Evolutionary conservation across 2,888 invertebrate species (phyloP), one percentile per base, ranked within the genome.

Genomic region (Bembecia ichneumoniformis): DNA sequence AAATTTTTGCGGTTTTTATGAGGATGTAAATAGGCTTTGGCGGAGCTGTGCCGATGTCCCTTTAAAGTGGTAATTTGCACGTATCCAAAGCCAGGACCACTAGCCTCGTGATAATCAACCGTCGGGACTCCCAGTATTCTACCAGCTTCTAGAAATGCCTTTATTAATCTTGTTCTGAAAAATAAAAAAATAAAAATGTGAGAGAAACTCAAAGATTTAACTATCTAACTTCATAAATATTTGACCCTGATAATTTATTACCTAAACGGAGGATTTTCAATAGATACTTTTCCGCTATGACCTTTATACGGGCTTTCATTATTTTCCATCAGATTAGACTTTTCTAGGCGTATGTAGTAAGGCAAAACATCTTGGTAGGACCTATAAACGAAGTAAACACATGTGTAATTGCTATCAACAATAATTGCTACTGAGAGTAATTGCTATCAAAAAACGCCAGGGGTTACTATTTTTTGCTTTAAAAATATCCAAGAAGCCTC

Each of bases 1-100:
- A 93, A 71, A 66, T 93, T 93, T n/a, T 63, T 64, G 20, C 91
- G 73, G 4, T 71, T 55, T 43, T 77, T 67, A 63, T 89, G 75
- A 3, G 90, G 89, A 47, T 87, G 71, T 1, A 91, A 71, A 56
- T 87, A 91, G 0, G 90, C 88, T 43, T 81, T 84, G 15, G 89
- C 89, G 0, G 89, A 87, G 58, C 89, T 90, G 50, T 89, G 88
- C n/a, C 93, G 77, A 0, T 73, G 70, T 0, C 91, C 91, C 45
- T 82, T 70, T 28, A 73, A 66, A 0, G 86, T 84, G 2, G 80
- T 90, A 0, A 87, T 80, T 64, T 91, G 90, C 0, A 90, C 81
- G 59, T 86, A 89, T 0, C 86, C 83, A 5, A 88, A 89, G 3
- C 91, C 91, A 54, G 88, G 56, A 58, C 89, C 88, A 3, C 79